Base-by-base conservation (phyloP, 2,797 vertebrate species). In the Urosaurus nigricauda region DNA sequence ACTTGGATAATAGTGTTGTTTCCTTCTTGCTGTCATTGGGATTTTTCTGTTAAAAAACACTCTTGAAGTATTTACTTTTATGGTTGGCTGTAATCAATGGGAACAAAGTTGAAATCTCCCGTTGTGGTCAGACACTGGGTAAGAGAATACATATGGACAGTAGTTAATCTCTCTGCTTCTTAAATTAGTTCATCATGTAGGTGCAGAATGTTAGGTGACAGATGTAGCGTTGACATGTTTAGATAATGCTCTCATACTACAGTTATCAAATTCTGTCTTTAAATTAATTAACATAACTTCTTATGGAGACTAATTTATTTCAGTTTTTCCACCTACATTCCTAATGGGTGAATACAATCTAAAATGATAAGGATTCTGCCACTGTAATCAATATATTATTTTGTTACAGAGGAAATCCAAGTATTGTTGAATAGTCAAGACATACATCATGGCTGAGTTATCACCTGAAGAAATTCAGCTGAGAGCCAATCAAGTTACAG, bases 401-500 rank as follows among this genome's bases (percentile, higher is more conserved):
- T 75, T 92, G 1, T 85, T 94, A 63, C 89, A 96, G 94, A 89
- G 8, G 4, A 84, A 93, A 94, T 3, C 87, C 32, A 84, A 78
- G 75, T 86, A n/a, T 8, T 24, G 83, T 21, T 86, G 53, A 43
- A 83, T 85, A 53, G 17, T 83, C 58, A 14, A 77, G 17, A 83
- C 93, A 92, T 0, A 90, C 95, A 98, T 97, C 93, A 99, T 99
- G 99, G 98, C 97, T 60, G 98, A 99, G 73, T 97, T 98, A 92
- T 96, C 97, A 0, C 93, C 97, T 94, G 98, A 99, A 91, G 97
- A 99, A 92, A 98, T 99, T 81, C 96, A 98, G 56, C 79, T 96
- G 79, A 97, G 94, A 93, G 98, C 98, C 94, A 97, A 99, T 96
- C 98, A 99, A 94, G 96, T 99, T 96, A 99, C 99, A 1, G 99